Conservation (phyloP, 2,888 invertebrate species). For the Calliopum simillimum region DNA sequence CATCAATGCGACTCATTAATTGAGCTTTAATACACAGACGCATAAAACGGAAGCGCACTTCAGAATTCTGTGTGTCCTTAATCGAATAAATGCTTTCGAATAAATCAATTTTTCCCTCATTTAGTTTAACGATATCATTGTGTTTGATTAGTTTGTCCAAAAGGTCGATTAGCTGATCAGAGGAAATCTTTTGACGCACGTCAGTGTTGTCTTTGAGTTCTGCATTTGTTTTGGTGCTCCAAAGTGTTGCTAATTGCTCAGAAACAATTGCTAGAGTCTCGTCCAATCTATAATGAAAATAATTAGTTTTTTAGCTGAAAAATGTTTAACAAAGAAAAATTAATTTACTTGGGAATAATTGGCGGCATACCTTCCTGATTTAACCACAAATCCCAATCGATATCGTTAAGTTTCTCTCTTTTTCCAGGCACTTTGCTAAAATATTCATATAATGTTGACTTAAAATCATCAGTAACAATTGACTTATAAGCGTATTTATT, state of each 20-base stretch:
- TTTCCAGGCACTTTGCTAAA: conserved; percentile 71
- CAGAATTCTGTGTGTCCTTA: conserved; percentile 77
- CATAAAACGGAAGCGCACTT: conserved; percentile 84
- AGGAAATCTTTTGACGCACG: conserved; percentile 72
- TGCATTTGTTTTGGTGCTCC: conserved; percentile 69
- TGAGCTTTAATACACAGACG: conserved; percentile 81
- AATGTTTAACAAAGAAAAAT: background rate
- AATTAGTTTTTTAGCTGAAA: background rate
- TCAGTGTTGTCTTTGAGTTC: conserved; percentile 67
- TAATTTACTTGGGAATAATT: conserved; percentile 79
- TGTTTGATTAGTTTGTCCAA: conserved; percentile 75
- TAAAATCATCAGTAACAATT: conserved; percentile 85
- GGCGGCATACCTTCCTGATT: conserved; percentile 89
- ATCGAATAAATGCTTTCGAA: conserved; percentile 77
- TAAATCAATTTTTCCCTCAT: conserved; percentile 70
- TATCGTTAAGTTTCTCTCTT: conserved; percentile 68
- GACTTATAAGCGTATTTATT: conserved; percentile 84
- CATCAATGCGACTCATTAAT: conserved; percentile 75
- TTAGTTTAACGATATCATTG: conserved; percentile 65
- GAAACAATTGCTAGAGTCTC: conserved; percentile 75
- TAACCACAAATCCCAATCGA: conserved; percentile 91
- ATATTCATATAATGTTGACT: conserved; percentile 76
- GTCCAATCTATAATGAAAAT: conserved; percentile 72
- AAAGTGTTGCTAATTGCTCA: conserved; percentile 70
- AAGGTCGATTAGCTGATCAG: conserved; percentile 77